Base-by-base conservation (phyloP, 2,888 invertebrate genomes). In the Gonocerus acuteangulatus region DNA sequence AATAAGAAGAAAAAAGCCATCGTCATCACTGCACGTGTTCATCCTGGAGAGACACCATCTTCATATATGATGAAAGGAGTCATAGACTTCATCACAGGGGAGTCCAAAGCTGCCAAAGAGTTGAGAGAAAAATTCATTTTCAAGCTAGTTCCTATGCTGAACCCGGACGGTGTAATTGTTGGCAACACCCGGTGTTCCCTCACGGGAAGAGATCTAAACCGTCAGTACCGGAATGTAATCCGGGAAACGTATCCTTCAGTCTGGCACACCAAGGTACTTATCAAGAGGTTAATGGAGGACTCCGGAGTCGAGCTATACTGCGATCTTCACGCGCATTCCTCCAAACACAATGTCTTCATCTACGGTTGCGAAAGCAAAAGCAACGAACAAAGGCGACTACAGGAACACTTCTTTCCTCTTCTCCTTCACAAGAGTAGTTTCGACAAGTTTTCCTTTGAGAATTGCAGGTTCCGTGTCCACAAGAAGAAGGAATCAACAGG, bases 11-110 rank as follows among this genome's bases (percentile, higher is more conserved):
- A 92, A 76, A 87, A 88, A 74, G 91, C 92, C 1, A 87, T 92
- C 49, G 87, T 95, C 32, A 82, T 95, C 70, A 91, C 94, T 23
- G 90, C 92, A 0, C 79, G 95, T 67, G 95, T 95, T 4, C 95
- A 95, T 76, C 95, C 95, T 16, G 94, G 95, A 2, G 95, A 95
- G 77, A 89, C 93, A 1, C 95, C 95, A 32, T 83, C 94, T 2
- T 93, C 93, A 18, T 95, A 92, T 92, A 93, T 93, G 85, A 94
- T 95, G 94, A 93, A 94, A 77, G 95, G 95, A 13, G 86, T 94
- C 69, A 84, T 95, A 78, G 91, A 92, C 73, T 92, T 88, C 73
- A 78, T 92, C 64, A 92, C 93, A 0, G 86, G 93, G 16, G 89
- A 90, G 68, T 82, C 87, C 0, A 80, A 81, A 69, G 87, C 76